phyloP scores from a whole-genome alignment of 2,113 vertebrate species.

The Hypomesus transpacificus region DNA sequence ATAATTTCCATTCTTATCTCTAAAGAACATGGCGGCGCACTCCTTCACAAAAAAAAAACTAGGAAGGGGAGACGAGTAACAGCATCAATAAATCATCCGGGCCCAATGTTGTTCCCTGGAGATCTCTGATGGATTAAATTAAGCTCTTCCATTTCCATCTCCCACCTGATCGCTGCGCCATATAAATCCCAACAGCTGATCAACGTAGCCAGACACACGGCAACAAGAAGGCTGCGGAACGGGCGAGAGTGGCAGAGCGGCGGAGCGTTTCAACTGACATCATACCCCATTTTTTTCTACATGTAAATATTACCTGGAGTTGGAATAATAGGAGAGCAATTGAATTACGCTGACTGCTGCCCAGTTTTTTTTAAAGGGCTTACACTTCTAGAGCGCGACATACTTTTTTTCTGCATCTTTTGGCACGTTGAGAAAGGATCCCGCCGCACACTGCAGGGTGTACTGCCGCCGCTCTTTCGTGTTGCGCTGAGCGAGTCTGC shows the following conservation, averaged over 20 bases:
- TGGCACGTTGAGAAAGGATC: conserved; percentile 26
- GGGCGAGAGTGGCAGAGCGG: conserved; percentile 32
- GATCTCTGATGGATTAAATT: conserved; percentile 82
- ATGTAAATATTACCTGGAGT: conserved; percentile 4
- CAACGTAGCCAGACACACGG: conserved; percentile 68
- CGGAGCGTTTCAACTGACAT: neutral
- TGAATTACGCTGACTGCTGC: neutral
- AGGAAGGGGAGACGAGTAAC: conserved; percentile 61
- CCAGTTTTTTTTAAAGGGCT: neutral
- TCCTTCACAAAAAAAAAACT: conserved; percentile 26
- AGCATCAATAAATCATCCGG: conserved; percentile 79
- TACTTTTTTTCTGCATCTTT: conserved; percentile 19
- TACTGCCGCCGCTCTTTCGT: conserved; percentile 18
- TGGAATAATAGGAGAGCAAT: neutral
- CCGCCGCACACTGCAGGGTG: conserved; percentile 38
- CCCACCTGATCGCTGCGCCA: conserved; percentile 63
- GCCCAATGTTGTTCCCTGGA: conserved; percentile 73
- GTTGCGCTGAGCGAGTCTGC: conserved; percentile 21
- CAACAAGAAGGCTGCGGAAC: conserved; percentile 54
- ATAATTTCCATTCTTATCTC: conserved; percentile 63
- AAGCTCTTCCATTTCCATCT: conserved; percentile 69
- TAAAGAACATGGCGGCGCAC: conserved; percentile 57
- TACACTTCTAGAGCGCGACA: neutral
- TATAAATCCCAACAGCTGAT: conserved; percentile 83
- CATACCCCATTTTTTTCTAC: neutral